A percentile compares a stretch with the other conserved stretches of the same genome.
Evolutionary conservation across 2,888 invertebrate species (phyloP).

Genomic region (Scaptomyza reducta): DNA sequence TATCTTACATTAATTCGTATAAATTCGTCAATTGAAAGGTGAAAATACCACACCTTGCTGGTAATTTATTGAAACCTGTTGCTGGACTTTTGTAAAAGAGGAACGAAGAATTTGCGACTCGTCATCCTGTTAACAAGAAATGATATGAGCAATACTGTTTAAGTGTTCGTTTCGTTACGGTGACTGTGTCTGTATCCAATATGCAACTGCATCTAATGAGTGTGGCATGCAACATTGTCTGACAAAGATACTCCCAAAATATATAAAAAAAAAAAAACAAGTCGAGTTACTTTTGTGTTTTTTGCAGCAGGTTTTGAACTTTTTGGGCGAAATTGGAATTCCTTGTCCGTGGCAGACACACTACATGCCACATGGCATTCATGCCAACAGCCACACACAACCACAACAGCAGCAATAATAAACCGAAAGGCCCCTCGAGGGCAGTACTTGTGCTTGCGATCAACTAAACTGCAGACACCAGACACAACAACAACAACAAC

Average conservation of each 20-base stretch:
- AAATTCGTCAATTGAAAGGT: neutral
- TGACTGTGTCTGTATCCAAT: conserved; percentile 4
- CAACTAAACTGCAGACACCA: conserved; percentile 70
- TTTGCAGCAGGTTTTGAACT: conserved; percentile 20
- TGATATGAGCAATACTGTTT: conserved; percentile 10
- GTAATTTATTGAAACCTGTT: neutral
- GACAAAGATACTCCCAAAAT: conserved; percentile 13
- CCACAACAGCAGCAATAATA: neutral
- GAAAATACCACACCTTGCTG: neutral
- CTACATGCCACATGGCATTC: conserved; percentile 65
- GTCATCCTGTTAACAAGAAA: conserved; percentile 9
- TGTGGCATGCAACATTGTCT: conserved; percentile 23
- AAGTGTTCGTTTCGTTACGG: neutral
- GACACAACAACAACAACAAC: conserved; percentile 42
- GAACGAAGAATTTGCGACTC: neutral
- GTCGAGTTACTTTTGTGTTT: conserved; percentile 27
- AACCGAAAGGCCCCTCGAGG: conserved; percentile 4
- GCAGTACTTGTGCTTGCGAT: conserved; percentile 66
- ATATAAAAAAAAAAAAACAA: conserved; percentile 21
- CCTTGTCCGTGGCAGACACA: conserved; percentile 41
- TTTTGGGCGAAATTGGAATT: conserved; percentile 53
- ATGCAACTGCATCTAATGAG: conserved; percentile 27
- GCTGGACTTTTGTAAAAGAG: neutral
- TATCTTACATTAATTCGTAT: neutral
- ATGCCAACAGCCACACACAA: conserved; percentile 14